Base-by-base conservation (phyloP, 2,113 vertebrate genomes). In the Rutilus rutilus region DNA sequence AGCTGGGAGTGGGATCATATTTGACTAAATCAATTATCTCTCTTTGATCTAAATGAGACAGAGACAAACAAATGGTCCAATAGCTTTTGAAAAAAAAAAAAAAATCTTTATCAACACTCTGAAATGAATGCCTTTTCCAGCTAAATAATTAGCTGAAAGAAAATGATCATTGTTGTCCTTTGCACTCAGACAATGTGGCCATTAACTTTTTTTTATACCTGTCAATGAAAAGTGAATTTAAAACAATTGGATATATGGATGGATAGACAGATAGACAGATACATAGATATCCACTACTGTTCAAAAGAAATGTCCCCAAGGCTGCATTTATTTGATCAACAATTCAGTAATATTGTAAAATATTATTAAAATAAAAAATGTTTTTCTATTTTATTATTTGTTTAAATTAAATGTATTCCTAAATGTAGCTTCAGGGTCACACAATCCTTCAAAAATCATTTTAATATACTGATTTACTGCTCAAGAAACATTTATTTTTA, bases 21-120 rank as follows among this genome's bases (percentile, higher is more conserved):
- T 88, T 88, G 87, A 86, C 87, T 86, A 88, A 88, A 90, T 90
- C 87, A 88, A 86, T 90, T 90, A 85, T 83, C 78, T 74, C 82
- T 88, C 65, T 88, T 83, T 85, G 78, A 82, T 74, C 45, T 90
- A 79, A 88, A 87, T 86, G 82, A 79, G 82, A 74, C 54, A 65
- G 82, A 75, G 78, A 79, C 65, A 74, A 52, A 30, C 78, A 90
- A 89, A 88, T 47, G 84, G 85, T 42, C 77, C 84, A 84, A 85
- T 50, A 82, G 81, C 69, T 83, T 82, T 80, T 74, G 4, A 12
- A 75, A 85, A 52, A 15, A 87, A n/a, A n/a, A n/a, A n/a, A n/a
- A n/a, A 85, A 76, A 77, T 47, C 57, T 80, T 75, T 42, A 73
- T 85, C 47, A 80, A 50, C 45, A 80, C 64, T 88, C 74, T 69